Evolutionary conservation across 2,113 vertebrate genomes (phyloP).

Genomic region (Larimichthys polyactis): DNA sequence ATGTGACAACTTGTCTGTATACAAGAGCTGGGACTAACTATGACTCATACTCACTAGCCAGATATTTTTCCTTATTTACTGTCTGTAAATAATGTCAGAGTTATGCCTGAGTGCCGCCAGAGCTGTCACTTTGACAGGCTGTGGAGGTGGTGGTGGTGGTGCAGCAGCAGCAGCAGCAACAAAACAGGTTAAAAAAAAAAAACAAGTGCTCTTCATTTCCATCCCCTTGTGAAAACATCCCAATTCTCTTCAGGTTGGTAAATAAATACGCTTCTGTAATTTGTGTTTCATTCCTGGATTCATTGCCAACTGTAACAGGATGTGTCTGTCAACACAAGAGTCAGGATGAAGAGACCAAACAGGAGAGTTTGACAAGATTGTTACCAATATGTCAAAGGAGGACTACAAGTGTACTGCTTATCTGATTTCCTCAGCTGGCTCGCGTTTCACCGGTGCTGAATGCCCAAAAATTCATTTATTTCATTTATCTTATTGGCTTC

Average conservation of each 20-base stretch:
- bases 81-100: conserved; percentile 74
- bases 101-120: conserved; percentile 59
- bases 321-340: conserved; percentile 56
- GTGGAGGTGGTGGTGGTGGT: conserved; percentile 57
- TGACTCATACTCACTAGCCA: conserved; percentile 67
- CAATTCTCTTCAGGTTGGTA: conserved; percentile 38
- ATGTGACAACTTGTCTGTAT: conserved; percentile 78
- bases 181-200: conserved; percentile 68
- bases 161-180: conserved; percentile 50
- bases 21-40: conserved; percentile 69
- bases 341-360: conserved; percentile 59
- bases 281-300: conserved; percentile 45
- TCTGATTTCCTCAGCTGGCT: conserved; percentile 51
- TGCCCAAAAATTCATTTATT: conserved; percentile 22
- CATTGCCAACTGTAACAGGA: conserved; percentile 47
- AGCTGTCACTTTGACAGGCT: conserved; percentile 75
- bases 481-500: conserved; percentile 32
- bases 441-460: conserved; percentile 36
- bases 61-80: conserved; percentile 72
- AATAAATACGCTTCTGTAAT: conserved; percentile 54
- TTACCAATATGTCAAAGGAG: conserved; percentile 54
- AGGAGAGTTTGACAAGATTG: conserved; percentile 45
- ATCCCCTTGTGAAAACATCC: conserved; percentile 45
- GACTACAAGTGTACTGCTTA: conserved; percentile 28
- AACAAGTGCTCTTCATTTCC: conserved; percentile 60